phyloP scores from a whole-genome alignment of 2,797 vertebrate genomes.

The Amniataba percoides region DNA sequence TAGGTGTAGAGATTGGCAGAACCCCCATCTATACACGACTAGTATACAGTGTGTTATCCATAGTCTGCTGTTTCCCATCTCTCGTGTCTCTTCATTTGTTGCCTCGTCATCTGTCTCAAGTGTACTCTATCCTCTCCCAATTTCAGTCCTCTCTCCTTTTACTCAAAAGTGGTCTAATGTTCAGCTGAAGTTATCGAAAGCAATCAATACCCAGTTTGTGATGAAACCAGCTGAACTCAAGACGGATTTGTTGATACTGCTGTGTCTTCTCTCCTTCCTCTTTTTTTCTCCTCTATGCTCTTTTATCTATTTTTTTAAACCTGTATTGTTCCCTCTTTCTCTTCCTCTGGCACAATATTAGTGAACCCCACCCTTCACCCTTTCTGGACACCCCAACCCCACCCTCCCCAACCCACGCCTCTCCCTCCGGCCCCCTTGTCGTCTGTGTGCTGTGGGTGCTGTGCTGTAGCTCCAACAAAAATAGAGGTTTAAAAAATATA shows the following conservation, averaged over 20 bases:
- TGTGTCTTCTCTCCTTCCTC: slow-evolving; percentile 38
- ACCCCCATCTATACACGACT: slow-evolving; percentile 44
- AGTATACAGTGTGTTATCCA: slow-evolving; percentile 53
- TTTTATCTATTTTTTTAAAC: slow-evolving; percentile 27
- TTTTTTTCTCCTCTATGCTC: slow-evolving; percentile 26
- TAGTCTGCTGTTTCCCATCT: slow-evolving; percentile 49
- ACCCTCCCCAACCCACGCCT: background rate
- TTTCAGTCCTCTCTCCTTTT: slow-evolving; percentile 44
- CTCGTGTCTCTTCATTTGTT: slow-evolving; percentile 56
- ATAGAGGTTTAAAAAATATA: slow-evolving; percentile 70
- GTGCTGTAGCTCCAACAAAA: slow-evolving; percentile 86
- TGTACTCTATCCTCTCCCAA: slow-evolving; percentile 48
- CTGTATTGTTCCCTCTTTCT: slow-evolving; percentile 61
- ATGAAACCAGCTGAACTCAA: slow-evolving; percentile 73
- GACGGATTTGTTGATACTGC: slow-evolving; percentile 66
- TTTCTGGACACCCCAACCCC: slow-evolving; percentile 63
- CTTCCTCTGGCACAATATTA: slow-evolving; percentile 81
- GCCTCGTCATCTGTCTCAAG: slow-evolving; percentile 52
- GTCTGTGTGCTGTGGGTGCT: slow-evolving; percentile 86
- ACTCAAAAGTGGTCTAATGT: slow-evolving; percentile 68
- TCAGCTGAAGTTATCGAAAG: slow-evolving; percentile 73
- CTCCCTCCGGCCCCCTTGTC: slow-evolving; percentile 55
- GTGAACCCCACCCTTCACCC: slow-evolving; percentile 47
- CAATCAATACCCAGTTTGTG: slow-evolving; percentile 73
- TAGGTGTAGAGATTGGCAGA: slow-evolving; percentile 65